Evolutionary conservation across 2,888 invertebrate genomes (phyloP), one percentile per base, ranked within the genome.

Genomic region (Hyppa rectilinea): DNA sequence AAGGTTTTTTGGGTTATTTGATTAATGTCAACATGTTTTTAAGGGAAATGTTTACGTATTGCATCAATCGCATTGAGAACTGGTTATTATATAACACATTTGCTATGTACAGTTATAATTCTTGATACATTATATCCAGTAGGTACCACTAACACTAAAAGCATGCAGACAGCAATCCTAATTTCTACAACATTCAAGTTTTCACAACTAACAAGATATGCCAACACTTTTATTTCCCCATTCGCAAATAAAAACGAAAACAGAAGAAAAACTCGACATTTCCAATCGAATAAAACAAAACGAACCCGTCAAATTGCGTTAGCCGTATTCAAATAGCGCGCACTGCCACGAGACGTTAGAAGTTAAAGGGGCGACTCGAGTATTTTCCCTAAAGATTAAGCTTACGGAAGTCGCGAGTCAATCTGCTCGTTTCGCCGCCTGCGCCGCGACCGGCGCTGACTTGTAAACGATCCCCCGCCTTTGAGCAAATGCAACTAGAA

Each of bases 301-400:
- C 78, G 80, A 80, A 76, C 71, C 67, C 67, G 67, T 67, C 60
- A 80, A 79, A 79, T 79, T 80, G 76, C 76, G 72, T 79, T 80
- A 79, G 59, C 76, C 80, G 67, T 80, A 79, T 79, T 79, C 78
- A 79, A 79, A 79, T 80, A 76, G 72, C 73, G 67, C 60, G 75
- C 66, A 71, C 81, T 80, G 80, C 66, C 49, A 55, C 71, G 56
- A 66, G 80, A 83, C 80, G 82, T 80, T 79, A 81, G 69, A 82
- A 82, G 82, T 82, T 78, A 76, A 80, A 77, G 80, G 80, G 60
- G 75, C 59, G 69, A 78, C 70, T 79, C 71, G 77, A 82, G 85
- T 87, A 85, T 88, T 89, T 87, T 85, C 89, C 89, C 88, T 68
- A 23, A 87, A 85, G 89, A 88, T 85, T 87, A 86, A 86, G 84